Base-by-base conservation (phyloP, 2,113 vertebrate species). In the Lophura nycthemera region DNA sequence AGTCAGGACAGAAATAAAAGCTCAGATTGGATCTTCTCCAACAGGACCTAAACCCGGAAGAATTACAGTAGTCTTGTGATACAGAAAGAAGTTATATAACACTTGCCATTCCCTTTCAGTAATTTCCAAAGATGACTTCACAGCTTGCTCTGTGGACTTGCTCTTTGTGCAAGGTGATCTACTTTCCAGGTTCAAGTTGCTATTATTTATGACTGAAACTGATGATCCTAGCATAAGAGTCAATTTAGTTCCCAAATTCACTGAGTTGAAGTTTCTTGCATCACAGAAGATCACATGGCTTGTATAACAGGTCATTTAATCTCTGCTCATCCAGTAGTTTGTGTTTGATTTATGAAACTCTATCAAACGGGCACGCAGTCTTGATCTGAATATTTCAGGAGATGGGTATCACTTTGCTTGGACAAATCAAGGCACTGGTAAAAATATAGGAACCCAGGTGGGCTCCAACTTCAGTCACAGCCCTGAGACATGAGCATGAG, bases 41-140 rank as follows among this genome's bases (percentile, higher is more conserved):
- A 96, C 96, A 97, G 95, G 95, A 97, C 94, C 63, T 90, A 85
- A 73, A 95, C 81, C 94, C 65, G 32, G 95, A 97, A 97, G 76
- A 92, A 54, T 60, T 79, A 76, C 94, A 79, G 70, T 5, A 72
- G 38, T 50, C 93, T 94, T n/a, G 32, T 72, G 83, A 96, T 88
- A 87, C 19, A 89, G 85, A 27, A 10, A 92, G 73, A 75, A 86
- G 82, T 96, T 96, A 86, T 24, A 24, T 73, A 96, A 95, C 84
- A 72, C 89, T 92, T 88, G 82, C 50, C 47, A 61, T 71, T 83
- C 63, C 90, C 38, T 6, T 77, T 80, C 61, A 67, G 77, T 72
- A 94, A 60, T 86, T 95, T 47, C 89, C 90, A 48, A 78, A 45
- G 83, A 36, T 95, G 73, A 86, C 50, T 7, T 73, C 88, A 95